Conservation (phyloP, 2,797 vertebrate genomes). For the Centropyge bicolor region DNA sequence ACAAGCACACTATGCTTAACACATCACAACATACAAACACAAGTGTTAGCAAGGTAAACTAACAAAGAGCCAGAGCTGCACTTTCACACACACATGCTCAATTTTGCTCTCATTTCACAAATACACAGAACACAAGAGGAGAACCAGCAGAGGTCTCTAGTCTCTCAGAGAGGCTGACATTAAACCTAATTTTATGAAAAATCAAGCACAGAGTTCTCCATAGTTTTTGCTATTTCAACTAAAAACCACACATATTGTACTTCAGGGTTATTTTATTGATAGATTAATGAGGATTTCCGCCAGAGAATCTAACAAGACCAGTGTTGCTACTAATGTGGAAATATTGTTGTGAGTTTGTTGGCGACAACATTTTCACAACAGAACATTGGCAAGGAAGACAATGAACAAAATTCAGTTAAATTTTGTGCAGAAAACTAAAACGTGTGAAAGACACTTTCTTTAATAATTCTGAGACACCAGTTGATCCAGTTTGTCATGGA, state of each 20-base stretch:
- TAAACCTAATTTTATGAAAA: neutral
- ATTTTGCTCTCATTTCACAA: slow-evolving; percentile 10
- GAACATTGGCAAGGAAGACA: too few species aligned
- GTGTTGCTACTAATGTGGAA: too few species aligned
- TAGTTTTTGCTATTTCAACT: too few species aligned
- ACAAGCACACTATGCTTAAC: slow-evolving; percentile 13
- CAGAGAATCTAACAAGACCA: neutral
- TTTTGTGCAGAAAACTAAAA: too few species aligned
- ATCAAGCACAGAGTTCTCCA: neutral
- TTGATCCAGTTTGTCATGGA: too few species aligned
- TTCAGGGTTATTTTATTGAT: neutral
- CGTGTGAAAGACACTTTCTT: too few species aligned
- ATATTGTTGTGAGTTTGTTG: too few species aligned
- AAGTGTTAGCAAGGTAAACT: slow-evolving; percentile 22
- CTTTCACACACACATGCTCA: neutral
- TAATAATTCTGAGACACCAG: too few species aligned
- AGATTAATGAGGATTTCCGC: neutral
- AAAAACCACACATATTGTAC: neutral
- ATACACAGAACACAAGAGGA: neutral
- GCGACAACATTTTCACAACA: too few species aligned
- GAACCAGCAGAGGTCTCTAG: neutral
- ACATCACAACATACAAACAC: slow-evolving; percentile 29
- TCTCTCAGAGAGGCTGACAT: neutral
- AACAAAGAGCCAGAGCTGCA: neutral
- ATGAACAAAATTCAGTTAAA: too few species aligned